phyloP scores from a whole-genome alignment of 1,140 invertebrate genomes.

The Aphaenogaster ashmeadi region DNA sequence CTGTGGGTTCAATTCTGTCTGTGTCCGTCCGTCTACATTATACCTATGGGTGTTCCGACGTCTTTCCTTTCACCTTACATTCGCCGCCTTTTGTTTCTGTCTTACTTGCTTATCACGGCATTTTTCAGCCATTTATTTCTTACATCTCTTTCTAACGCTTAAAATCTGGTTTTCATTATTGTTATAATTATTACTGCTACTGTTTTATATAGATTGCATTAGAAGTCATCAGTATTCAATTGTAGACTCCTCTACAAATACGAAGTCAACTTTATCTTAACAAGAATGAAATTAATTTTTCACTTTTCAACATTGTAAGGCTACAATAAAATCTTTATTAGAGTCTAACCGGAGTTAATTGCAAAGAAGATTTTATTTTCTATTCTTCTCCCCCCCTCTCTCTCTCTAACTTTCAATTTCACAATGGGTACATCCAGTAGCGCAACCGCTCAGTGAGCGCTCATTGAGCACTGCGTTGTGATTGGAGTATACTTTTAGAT shows the following conservation, averaged over 20 bases:
- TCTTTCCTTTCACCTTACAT: background rate
- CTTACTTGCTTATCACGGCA: conserved; percentile 9
- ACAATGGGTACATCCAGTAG: background rate
- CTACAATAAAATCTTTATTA: background rate
- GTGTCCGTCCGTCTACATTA: background rate
- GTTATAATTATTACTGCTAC: background rate
- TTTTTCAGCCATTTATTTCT: conserved; percentile 8
- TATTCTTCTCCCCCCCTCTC: background rate
- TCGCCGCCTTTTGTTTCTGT: background rate
- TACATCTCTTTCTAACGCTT: background rate
- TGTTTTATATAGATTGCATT: background rate
- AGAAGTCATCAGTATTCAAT: background rate
- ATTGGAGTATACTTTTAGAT: no score
- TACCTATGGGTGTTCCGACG: background rate
- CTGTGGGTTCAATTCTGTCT: background rate
- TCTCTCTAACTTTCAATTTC: conserved; percentile 8
- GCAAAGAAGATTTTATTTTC: conserved; percentile 43
- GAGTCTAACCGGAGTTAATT: background rate
- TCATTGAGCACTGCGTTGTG: no score
- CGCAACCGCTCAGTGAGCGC: no score
- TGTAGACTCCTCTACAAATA: background rate
- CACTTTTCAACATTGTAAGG: background rate
- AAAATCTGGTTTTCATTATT: background rate
- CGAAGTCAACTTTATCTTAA: background rate
- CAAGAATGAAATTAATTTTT: conserved; percentile 3